Conservation (phyloP, 2,888 invertebrate genomes). For the Hemicrepidius hirtus region DNA sequence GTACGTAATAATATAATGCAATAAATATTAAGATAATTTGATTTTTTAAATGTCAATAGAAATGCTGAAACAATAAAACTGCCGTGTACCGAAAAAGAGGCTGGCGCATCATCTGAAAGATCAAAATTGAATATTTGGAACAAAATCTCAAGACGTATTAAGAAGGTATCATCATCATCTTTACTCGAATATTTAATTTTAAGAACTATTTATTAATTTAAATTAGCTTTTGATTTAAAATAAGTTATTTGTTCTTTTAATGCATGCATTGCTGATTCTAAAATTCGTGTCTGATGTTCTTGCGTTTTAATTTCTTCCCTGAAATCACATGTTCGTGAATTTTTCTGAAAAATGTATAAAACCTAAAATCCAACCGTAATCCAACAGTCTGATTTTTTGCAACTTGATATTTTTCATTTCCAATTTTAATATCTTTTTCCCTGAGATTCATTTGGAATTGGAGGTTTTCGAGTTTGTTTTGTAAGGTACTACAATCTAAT, state of each 20-base stretch:
- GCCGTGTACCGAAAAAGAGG: no score
- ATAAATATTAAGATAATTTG: no score
- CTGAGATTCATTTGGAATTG: slow-evolving; percentile 76
- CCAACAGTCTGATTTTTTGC: slow-evolving; percentile 66
- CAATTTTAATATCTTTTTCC: slow-evolving; percentile 70
- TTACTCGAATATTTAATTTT: no score
- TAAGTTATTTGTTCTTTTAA: slow-evolving; percentile 76
- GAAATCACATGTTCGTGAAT: slow-evolving; percentile 50
- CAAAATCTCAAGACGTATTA: no score
- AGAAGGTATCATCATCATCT: no score
- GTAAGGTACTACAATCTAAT: slow-evolving; percentile 78
- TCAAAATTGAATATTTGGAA: no score
- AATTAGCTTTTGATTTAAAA: slow-evolving; percentile 73
- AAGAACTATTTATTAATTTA: no score
- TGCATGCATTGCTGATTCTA: slow-evolving; percentile 74
- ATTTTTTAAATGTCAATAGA: no score
- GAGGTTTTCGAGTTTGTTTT: slow-evolving; percentile 79
- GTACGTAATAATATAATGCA: no score
- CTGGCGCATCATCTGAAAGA: no score
- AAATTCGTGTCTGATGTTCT: slow-evolving; percentile 70
- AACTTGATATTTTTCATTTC: slow-evolving; percentile 64
- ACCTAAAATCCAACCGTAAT: slow-evolving; percentile 65
- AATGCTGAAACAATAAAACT: no score
- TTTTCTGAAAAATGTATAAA: neutral
- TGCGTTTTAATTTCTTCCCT: slow-evolving; percentile 69